These are phyloP conservation scores for Homarus americanus DNA, from an alignment of 1,140 invertebrate species.

Conservation along the genomic window DNA sequence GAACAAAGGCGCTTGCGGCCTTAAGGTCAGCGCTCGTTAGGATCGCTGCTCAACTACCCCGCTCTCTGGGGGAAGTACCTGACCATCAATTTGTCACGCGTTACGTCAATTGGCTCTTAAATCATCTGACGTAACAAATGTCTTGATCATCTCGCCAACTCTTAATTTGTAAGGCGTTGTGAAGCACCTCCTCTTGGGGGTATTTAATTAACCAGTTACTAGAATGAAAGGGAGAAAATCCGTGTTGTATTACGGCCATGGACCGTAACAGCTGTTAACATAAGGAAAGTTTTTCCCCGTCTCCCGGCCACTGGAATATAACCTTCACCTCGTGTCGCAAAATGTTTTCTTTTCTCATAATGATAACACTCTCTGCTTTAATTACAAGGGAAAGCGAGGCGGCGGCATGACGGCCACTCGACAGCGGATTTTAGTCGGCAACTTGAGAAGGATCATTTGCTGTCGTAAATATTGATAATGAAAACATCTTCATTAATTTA, in stretches of 20 bases:
- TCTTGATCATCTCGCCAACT: constrained; percentile 36
- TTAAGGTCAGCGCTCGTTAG: too few species aligned
- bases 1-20: background rate
- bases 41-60: too few species aligned
- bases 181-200: constrained; percentile 3
- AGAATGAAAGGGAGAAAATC: background rate
- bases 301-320: background rate
- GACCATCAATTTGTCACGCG: constrained; percentile 39
- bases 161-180: constrained; percentile 20
- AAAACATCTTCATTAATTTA: constrained; percentile 45
- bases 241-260: background rate
- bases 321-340: constrained; percentile 19
- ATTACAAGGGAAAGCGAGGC: constrained; percentile 22
- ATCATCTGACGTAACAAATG: constrained; percentile 31
- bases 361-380: constrained; percentile 8
- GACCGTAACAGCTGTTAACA: background rate
- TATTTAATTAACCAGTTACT: constrained; percentile 29
- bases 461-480: constrained; percentile 36
- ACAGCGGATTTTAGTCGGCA: constrained; percentile 3
- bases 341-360: constrained; percentile 26
- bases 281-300: background rate
- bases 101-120: constrained; percentile 13
- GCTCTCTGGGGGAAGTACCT: background rate
- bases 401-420: constrained; percentile 27
- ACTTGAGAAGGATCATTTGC: constrained; percentile 44